A percentile compares a stretch with the other conserved stretches of the same genome.
Evolutionary conservation across 1,140 invertebrate species (phyloP).

Genomic region (Thereuonema tuberculata): DNA sequence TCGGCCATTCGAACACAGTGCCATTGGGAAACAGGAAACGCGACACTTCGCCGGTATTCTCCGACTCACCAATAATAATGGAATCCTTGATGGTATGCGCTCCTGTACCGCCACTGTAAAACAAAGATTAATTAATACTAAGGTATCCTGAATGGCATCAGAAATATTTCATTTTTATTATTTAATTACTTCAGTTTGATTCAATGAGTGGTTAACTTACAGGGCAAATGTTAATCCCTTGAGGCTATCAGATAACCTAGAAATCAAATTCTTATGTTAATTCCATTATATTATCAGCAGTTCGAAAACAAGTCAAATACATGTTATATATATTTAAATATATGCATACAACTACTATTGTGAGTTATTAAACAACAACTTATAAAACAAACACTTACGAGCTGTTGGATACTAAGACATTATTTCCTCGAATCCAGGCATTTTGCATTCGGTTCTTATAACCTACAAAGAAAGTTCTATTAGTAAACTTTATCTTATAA

Average conservation of each 20-base stretch:
- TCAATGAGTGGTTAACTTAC: not conserved
- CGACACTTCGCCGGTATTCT: not conserved
- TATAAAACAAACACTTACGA: constrained; percentile 7
- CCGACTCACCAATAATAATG: constrained; percentile 1
- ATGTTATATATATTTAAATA: not conserved
- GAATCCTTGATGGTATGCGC: not conserved
- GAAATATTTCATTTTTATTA: too few relatives aligned
- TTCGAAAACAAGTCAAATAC: too few relatives aligned
- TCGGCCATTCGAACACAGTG: constrained; percentile 1
- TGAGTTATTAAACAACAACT: too few relatives aligned
- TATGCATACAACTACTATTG: not conserved
- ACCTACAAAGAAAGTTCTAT: not conserved
- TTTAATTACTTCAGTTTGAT: not conserved
- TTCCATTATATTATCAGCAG: not conserved
- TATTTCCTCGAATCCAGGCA: constrained; percentile 4
- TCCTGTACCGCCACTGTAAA: not conserved
- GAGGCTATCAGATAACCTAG: not conserved
- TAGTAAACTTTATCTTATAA: too few relatives aligned
- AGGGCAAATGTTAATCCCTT: constrained; percentile 4
- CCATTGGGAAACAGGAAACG: constrained; percentile 1
- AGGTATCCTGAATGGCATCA: too few relatives aligned
- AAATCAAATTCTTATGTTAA: not conserved
- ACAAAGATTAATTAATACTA: not conserved
- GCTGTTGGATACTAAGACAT: not conserved
- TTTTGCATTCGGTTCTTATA: constrained; percentile 8